phyloP scores from a whole-genome alignment of 2,888 invertebrate genomes.

The Belgica antarctica region DNA sequence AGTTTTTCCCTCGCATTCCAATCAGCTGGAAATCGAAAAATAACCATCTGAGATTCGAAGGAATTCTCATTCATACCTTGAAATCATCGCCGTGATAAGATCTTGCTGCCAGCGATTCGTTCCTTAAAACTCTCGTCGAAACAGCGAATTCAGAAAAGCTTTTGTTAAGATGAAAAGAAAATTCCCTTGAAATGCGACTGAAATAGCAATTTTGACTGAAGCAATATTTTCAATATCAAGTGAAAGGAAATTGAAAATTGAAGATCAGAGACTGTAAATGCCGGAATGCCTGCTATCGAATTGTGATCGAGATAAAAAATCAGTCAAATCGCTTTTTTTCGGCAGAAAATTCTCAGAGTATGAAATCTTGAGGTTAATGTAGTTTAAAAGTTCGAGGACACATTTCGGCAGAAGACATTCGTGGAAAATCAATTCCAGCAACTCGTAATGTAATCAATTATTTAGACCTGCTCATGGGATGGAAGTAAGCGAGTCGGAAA shows the following conservation, averaged over 20 bases:
- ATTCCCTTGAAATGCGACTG: neutral
- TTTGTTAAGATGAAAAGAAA: neutral
- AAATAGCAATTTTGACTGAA: neutral
- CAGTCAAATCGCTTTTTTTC: too few species aligned
- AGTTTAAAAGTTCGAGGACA: too few species aligned
- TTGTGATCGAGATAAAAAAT: too few species aligned
- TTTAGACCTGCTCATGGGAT: conserved; percentile 63
- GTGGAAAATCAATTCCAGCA: neutral
- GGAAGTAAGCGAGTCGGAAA: conserved; percentile 66
- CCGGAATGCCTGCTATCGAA: too few species aligned
- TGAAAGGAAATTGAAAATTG: too few species aligned
- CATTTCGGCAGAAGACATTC: neutral
- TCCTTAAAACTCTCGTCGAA: conserved; percentile 62
- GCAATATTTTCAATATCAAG: neutral
- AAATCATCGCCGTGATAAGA: conserved; percentile 60
- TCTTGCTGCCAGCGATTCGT: conserved; percentile 58
- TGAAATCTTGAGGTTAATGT: too few species aligned
- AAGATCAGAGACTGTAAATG: too few species aligned
- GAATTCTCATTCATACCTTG: conserved; percentile 49
- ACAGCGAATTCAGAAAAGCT: conserved; percentile 70
- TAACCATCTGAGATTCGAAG: neutral
- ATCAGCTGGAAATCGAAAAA: conserved; percentile 55
- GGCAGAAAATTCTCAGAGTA: too few species aligned
- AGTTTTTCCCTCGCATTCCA: conserved; percentile 64
- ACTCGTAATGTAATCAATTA: too few species aligned